Base-by-base conservation (phyloP, 23 tunicate genomes). In the Clavelina lepadiformis region DNA sequence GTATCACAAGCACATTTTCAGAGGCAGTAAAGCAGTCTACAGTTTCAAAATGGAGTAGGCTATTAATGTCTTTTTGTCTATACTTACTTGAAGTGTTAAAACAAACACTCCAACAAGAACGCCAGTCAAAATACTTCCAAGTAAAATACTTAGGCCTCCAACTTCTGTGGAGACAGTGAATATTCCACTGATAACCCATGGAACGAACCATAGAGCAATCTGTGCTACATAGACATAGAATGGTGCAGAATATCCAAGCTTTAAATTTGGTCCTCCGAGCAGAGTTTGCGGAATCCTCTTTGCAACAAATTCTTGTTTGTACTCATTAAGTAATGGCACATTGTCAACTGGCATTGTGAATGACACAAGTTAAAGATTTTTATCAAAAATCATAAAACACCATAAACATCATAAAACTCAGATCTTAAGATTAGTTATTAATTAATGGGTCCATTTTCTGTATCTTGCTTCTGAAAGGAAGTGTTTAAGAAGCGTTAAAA, bases 231-330 rank as follows among this genome's bases (percentile, higher is more conserved):
- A 84, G 13, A 70, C 78, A 63, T 84, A 84, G 25, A 29, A 76
- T 27, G 93, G 93, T 28, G 78, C 93, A 5, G 32, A 5, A 47
- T 68, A 69, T 13, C 83, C 82, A 31, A 84, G 68, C 44, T 58
- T 63, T 5, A 76, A 15, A 63, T 84, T 76, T 3, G 54, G 71
- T 21, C 93, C 93, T 3, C 93, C 93, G 5, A 84, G 60, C n/a
- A 84, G 62, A 5, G 93, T 84, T 45, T 76, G 82, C 1, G 93
- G 82, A 38, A 84, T 21, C 70, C 93, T 51, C 44, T 71, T 70
- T 29, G 36, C 41, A 6, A 84, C 78, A 71, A 76, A 84, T 13
- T 69, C 68, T 26, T 52, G 41, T 75, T 84, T 84, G 61, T 84
- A 84, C 26, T 76, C 61, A 46, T 76, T 76, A 32, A 84, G 45